Conservation (phyloP, 2,113 vertebrate species). For the Meles meles region DNA sequence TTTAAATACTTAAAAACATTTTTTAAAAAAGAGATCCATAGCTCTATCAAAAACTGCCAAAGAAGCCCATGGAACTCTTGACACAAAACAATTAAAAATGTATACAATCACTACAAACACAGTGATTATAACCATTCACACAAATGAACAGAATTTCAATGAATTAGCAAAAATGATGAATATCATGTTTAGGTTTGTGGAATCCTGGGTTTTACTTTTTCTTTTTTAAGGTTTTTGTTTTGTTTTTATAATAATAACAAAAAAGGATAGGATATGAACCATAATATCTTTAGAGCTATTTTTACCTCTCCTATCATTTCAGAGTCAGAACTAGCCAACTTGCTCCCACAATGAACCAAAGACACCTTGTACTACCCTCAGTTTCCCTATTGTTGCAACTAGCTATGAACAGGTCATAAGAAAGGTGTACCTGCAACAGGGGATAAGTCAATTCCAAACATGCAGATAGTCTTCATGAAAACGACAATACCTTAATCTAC, state of each 20-base stretch:
- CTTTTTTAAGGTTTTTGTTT: neutral
- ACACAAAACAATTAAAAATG: neutral
- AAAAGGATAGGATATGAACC: neutral
- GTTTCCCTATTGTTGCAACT: neutral
- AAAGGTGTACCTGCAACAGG: neutral
- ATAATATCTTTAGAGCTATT: neutral
- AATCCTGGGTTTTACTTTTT: neutral
- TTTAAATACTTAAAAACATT: neutral
- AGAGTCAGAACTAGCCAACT: neutral
- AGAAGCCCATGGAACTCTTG: neutral
- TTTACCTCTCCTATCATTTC: neutral
- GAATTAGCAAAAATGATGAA: neutral
- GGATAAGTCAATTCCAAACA: neutral
- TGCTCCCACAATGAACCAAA: neutral
- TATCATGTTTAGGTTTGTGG: neutral
- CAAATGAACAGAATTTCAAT: neutral
- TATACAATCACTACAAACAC: neutral
- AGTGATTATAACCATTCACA: neutral
- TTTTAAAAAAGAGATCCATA: neutral
- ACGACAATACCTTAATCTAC: neutral
- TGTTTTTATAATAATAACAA: neutral
- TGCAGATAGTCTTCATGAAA: neutral
- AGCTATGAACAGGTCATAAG: neutral
- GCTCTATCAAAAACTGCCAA: slow-evolving; percentile 1
- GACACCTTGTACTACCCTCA: neutral